Evolutionary conservation across 2,888 invertebrate genomes (phyloP), one percentile per base, ranked within the genome.

Genomic region (Heliconius ismenius): DNA sequence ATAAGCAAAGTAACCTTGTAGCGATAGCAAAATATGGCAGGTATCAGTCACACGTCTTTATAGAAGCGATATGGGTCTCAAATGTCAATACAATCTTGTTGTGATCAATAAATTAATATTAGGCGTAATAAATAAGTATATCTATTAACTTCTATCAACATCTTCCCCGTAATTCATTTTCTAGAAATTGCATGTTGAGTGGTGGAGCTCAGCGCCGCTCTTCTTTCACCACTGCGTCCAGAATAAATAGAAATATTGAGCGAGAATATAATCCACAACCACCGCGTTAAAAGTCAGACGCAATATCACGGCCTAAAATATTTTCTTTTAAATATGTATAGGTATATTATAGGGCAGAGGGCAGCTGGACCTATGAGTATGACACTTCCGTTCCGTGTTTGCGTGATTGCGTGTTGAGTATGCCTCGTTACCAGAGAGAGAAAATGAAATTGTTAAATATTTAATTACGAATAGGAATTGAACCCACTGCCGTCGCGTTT

Each of bases 41-140:
- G 26, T 68, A 43, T 79, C 79, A 79, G 72, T 79, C 75, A 75
- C 73, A 72, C 49, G 74, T 75, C 69, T 15, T 3, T 54, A 49
- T 36, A 54, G 2, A 24, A 11, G 21, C 26, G 64, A 70, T 72
- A 76, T 18, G 13, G 18, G 4, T 70, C 64, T 76, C 75, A 64
- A 72, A 58, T 58, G 4, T 58, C 9, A n/a, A 58, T 58, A 49
- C 49, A 49, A 49, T 49, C 49, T 49, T n/a, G 10, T n/a, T 58
- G 3, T 10, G n/a, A 58, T 58, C n/a, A 10, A 32, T 32, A 32
- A 32, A 32, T 32, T 32, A 32, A 32, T 32, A 32, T 32, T 32
- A 32, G 32, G 7, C 32, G 32, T 32, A 32, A 7, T 32, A 32
- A 32, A 32, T 32, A 32, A 32, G 0, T 32, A 32, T 32, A 32